phyloP scores from a whole-genome alignment of 1,140 invertebrate genomes.

The Bombus confusus region DNA sequence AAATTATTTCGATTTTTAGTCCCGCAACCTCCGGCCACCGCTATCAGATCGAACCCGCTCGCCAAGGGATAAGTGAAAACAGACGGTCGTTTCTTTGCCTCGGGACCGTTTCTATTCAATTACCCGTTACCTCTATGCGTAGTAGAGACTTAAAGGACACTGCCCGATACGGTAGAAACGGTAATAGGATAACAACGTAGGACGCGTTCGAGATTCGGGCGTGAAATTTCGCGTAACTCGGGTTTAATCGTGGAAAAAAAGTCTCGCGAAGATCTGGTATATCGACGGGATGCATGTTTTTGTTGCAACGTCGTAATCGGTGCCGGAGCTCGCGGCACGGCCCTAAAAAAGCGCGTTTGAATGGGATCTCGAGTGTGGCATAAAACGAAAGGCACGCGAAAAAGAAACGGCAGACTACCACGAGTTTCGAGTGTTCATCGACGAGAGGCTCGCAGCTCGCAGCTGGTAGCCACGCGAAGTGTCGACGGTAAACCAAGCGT shows the following conservation, averaged over 20 bases:
- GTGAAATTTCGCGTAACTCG: background rate
- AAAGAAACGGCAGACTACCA: constrained; percentile 11
- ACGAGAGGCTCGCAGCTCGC: constrained; percentile 21
- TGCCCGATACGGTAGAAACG: background rate
- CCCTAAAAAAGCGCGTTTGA: constrained; percentile 10
- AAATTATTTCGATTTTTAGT: constrained; percentile 23
- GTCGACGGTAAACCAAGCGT: background rate
- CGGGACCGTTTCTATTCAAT: constrained; percentile 20
- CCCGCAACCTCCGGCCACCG: background rate
- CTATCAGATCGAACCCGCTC: constrained; percentile 2
- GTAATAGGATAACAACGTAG: too few species aligned
- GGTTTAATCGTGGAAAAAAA: background rate
- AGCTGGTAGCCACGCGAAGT: constrained; percentile 11
- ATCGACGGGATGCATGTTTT: background rate
- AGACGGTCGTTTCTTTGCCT: background rate
- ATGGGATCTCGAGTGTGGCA: constrained; percentile 25
- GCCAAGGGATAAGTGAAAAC: constrained; percentile 12
- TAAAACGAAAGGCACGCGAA: constrained; percentile 20
- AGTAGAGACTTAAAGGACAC: background rate
- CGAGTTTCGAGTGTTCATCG: constrained; percentile 3
- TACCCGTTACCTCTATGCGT: background rate
- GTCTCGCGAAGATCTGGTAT: background rate
- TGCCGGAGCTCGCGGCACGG: background rate
- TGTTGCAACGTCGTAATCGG: background rate
- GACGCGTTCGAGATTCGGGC: background rate